Evolutionary conservation across 1,140 invertebrate genomes (phyloP), one percentile per base, ranked within the genome.

Genomic region (Eriosoma lanigerum): DNA sequence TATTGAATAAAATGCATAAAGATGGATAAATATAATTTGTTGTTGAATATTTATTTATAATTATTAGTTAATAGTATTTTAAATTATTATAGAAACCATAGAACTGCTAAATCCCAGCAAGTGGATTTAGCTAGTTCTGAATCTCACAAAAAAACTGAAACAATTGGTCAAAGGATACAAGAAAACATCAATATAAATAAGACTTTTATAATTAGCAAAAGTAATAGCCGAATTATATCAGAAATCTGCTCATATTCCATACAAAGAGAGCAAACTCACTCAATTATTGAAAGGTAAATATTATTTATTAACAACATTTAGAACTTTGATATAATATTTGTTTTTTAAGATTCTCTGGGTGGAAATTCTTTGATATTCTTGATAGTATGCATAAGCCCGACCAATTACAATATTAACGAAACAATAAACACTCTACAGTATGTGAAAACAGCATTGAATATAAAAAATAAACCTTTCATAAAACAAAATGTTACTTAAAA

Each of bases 281-380:
- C 87, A 96, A 78, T 85, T 97, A n/a, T 86, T 98, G 12, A 93
- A 97, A 90, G 91, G 92, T 92, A 86, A 84, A 38, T 78, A 29
- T 46, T 19, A 26, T 29, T 70, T n/a, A n/a, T n/a, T n/a, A n/a
- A n/a, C n/a, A n/a, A n/a, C n/a, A n/a, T n/a, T 21, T 6, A 38
- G 8, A 38, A n/a, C n/a, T 29, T 32, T 12, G 44, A 46, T 24
- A 4, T 46, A 2, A 46, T 15, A 29, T 17, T 17, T 2, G 4
- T 81, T 0, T 52, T 60, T 58, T 29, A 13, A 66, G 62, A 70
- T 58, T 82, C 62, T 38, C 89, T 99, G 19, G 98, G 98, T 75
- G 98, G 98, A 46, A 99, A 99, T 87, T 98, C 95, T 85, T 96
- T 96, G 87, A 99, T 98, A 81, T 96, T 98, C 21, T 99, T 99